phyloP scores from a whole-genome alignment of 2,797 vertebrate species.

The Chlorospingus semifuscus region DNA sequence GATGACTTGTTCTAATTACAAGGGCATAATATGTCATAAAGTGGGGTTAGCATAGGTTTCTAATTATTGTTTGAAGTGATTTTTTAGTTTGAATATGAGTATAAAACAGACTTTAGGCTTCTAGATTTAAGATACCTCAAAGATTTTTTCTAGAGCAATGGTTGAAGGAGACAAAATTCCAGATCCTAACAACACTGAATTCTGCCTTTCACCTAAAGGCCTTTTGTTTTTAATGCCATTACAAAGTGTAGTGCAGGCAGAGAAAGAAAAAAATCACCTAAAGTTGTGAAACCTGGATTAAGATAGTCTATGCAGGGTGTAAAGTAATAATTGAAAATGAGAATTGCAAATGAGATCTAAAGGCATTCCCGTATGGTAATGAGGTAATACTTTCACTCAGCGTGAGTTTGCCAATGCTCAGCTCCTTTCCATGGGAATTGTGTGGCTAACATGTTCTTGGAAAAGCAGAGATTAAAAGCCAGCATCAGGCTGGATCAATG shows the following conservation, averaged over 20 bases:
- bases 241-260: background rate
- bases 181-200: background rate
- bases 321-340: background rate
- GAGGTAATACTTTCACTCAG: background rate
- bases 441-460: background rate
- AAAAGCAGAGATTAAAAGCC: background rate
- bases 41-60: background rate
- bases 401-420: background rate
- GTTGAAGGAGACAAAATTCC: background rate
- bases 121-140: background rate
- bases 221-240: background rate
- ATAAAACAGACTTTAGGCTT: background rate
- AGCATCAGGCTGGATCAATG: background rate
- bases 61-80: background rate
- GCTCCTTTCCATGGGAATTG: background rate
- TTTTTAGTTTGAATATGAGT: background rate
- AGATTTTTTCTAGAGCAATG: background rate
- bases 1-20: background rate
- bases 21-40: background rate
- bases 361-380: background rate
- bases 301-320: background rate
- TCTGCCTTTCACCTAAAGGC: background rate
- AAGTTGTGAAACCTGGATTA: background rate
- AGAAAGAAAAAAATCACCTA: background rate
- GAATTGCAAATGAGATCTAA: background rate